Base-by-base conservation (phyloP, 2,888 invertebrate species). In the Poecilus cupreus region DNA sequence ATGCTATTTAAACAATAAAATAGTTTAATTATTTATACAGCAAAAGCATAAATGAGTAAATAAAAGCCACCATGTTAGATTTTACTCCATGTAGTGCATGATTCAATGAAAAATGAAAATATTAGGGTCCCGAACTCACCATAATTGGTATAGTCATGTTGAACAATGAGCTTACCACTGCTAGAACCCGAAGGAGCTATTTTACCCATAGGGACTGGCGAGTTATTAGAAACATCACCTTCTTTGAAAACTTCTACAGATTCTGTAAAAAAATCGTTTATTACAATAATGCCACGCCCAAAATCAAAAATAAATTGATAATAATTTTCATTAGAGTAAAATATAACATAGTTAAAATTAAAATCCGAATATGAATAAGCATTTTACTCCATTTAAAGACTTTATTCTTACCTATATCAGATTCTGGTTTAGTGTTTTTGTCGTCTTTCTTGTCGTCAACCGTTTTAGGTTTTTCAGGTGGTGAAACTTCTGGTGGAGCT, bases 81-180 rank as follows among this genome's bases (percentile, higher is more conserved):
- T 68, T 68, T 68, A 68, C 39, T 68, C 68, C 32, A 39, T 10
- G 20, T 24, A n/a, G 26, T 32, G 32, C 18, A 54, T 13, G 16
- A 26, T 26, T 26, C n/a, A 46, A 46, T 46, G 43, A 24, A 13
- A 51, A 10, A 51, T 16, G 57, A 43, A 43, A 13, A n/a, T 43
- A 43, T 13, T 43, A 54, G 54, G n/a, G 16, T 32, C 32, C 11
- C 26, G n/a, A 76, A 77, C 80, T 80, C 80, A 80, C 80, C 80
- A 54, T 80, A 80, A 72, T 80, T 80, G 10, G 80, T 72, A 54
- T 54, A 80, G 22, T 80, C 80, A 80, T 80, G 80, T 22, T 80
- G 80, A 54, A 70, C 70, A 37, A 80, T 80, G 37, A 80, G 72
- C 54, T 80, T 80, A 72, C 80, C 80, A 22, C 80, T 80, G 37